phyloP scores from a whole-genome alignment of 2,797 vertebrate species.

The Myotis pilosus region DNA sequence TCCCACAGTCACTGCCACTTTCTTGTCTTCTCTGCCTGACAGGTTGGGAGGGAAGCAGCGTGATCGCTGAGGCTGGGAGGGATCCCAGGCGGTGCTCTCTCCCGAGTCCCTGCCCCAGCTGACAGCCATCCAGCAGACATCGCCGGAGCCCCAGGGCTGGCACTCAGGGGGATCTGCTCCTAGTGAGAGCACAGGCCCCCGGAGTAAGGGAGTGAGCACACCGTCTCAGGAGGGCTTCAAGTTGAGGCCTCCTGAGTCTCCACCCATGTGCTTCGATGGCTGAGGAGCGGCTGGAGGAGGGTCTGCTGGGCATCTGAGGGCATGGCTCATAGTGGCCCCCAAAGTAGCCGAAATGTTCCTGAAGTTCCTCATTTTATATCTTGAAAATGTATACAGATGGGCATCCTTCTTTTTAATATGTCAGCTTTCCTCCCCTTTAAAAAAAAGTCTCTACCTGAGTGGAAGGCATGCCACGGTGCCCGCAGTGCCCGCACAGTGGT shows the following conservation, averaged over 20 bases:
- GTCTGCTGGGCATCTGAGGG: background rate
- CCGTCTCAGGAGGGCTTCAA: background rate
- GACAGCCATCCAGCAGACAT: background rate
- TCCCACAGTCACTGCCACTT: background rate
- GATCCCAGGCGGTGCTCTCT: background rate
- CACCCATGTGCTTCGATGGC: accelerated
- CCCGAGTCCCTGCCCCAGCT: background rate
- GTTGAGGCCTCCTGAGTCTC: background rate
- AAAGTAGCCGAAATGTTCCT: background rate
- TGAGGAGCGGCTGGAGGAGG: background rate
- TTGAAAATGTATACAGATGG: background rate
- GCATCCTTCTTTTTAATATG: background rate
- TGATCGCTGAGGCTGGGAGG: background rate
- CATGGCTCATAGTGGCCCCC: background rate
- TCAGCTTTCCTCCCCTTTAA: background rate
- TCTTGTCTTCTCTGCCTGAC: background rate
- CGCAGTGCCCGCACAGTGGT: background rate
- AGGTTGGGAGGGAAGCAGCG: background rate
- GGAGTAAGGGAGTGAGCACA: background rate
- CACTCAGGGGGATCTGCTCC: background rate
- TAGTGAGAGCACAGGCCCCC: background rate
- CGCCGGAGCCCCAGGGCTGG: background rate
- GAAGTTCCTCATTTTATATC: slow-evolving; percentile 12
- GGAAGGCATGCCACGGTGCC: accelerated
- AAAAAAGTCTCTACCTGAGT: background rate